A percentile compares a stretch with the other conserved stretches of the same genome.
Evolutionary conservation across 2,797 vertebrate genomes (phyloP).

Genomic region (Coilia nasus): DNA sequence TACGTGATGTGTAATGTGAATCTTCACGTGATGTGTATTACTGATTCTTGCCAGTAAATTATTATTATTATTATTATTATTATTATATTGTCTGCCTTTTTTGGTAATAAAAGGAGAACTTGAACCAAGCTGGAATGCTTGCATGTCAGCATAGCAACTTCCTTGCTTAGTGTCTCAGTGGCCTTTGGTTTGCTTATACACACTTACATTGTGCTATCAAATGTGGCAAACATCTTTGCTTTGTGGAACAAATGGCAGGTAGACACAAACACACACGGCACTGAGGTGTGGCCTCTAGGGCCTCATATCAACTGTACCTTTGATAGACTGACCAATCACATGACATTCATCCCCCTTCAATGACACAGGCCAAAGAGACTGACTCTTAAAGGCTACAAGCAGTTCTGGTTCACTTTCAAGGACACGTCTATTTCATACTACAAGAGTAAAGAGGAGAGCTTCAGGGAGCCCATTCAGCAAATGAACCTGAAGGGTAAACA

Average conservation of each 20-base stretch:
- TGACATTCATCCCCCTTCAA: no score
- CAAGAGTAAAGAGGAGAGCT: slow-evolving; percentile 75
- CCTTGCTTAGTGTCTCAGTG: no score
- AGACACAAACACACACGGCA: neutral
- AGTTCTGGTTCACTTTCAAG: slow-evolving; percentile 81
- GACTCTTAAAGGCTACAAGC: slow-evolving; percentile 80
- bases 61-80: no score
- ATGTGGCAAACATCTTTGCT: neutral
- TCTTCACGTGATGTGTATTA: no score
- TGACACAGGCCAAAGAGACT: slow-evolving; percentile 75
- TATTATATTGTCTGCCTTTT: no score
- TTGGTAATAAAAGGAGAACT: no score
- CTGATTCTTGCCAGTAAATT: no score
- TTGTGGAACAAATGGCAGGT: neutral
- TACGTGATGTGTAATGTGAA: slow-evolving; percentile 47
- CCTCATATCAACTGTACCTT: neutral
- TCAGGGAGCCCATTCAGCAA: slow-evolving; percentile 77
- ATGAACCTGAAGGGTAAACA: slow-evolving; percentile 71
- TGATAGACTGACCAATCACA: neutral
- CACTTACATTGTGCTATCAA: neutral
- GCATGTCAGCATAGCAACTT: no score
- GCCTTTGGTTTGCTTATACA: no score
- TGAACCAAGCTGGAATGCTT: no score
- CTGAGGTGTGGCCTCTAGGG: neutral
- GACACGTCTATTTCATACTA: slow-evolving; percentile 78